Conservation (phyloP, 2,888 invertebrate species). For the Eristalis tenax region DNA sequence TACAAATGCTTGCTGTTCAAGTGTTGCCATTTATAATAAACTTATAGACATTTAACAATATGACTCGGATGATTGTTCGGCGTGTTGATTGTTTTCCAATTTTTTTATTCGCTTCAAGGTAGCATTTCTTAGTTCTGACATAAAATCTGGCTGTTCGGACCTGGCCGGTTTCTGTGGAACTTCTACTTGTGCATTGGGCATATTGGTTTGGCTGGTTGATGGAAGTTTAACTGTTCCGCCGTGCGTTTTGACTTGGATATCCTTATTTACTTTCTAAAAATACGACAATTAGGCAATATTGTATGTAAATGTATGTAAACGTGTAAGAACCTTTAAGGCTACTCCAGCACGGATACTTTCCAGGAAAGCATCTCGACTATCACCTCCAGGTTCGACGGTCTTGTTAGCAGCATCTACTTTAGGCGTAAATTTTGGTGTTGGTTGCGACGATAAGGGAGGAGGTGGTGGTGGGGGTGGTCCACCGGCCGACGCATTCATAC, state of each 20-base stretch:
- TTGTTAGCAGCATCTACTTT: slow-evolving; percentile 1
- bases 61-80: slow-evolving; percentile 74
- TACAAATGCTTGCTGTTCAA: slow-evolving; percentile 30
- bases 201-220: neutral
- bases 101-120: slow-evolving; percentile 61
- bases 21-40: neutral
- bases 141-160: slow-evolving; percentile 51
- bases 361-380: slow-evolving; percentile 75
- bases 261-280: slow-evolving; percentile 74
- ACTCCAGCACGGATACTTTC: slow-evolving; percentile 77
- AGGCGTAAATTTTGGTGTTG: slow-evolving; percentile 46
- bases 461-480: slow-evolving; percentile 7
- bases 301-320: neutral
- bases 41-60: slow-evolving; percentile 20
- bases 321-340: slow-evolving; percentile 75
- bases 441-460: slow-evolving; percentile 61
- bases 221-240: neutral
- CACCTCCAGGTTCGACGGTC: slow-evolving; percentile 25
- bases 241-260: neutral
- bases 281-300: neutral
- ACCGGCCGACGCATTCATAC: neutral
- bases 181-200: neutral
- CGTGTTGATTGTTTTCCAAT: slow-evolving; percentile 75
- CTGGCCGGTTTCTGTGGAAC: neutral
- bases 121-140: slow-evolving; percentile 59